Percentiles rank a stretch among this genome's conserved stretches.
These are phyloP conservation scores for Danaus chrysippus DNA, from an alignment of 2,888 invertebrate species.

Conservation along the genomic window DNA sequence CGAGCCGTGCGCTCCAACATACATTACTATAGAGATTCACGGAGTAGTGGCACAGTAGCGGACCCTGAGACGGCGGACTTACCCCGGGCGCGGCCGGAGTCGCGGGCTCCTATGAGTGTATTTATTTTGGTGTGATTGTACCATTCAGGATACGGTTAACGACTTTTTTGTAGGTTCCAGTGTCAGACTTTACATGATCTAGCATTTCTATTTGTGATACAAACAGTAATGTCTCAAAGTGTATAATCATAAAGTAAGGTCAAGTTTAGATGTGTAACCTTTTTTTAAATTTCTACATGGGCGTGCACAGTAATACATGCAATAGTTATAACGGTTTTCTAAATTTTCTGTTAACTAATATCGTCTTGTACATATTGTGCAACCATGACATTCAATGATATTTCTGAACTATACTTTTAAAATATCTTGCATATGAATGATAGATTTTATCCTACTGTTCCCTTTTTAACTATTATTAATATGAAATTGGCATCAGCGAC, in stretches of 20 bases:
- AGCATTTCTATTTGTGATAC: conserved; percentile 1
- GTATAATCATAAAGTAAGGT: not conserved
- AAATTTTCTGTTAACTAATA: not conserved
- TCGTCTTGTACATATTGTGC: not conserved
- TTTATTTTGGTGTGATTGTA: conserved; percentile 3
- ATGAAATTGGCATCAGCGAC: too few species aligned
- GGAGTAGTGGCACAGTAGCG: not conserved
- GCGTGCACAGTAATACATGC: too few species aligned
- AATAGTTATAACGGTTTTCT: too few species aligned
- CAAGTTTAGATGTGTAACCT: not conserved
- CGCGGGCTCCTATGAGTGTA: not conserved
- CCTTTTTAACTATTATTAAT: too few species aligned
- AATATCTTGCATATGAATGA: not conserved
- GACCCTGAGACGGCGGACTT: not conserved
- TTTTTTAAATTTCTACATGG: not conserved
- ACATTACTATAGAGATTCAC: not conserved
- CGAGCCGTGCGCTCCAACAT: too few species aligned
- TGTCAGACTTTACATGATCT: not conserved
- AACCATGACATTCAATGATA: not conserved
- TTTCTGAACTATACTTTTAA: conserved; percentile 3
- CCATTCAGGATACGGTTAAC: not conserved
- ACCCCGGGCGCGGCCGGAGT: not conserved
- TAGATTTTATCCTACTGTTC: too few species aligned
- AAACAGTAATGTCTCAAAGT: not conserved
- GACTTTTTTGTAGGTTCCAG: not conserved